Evolutionary conservation across 2,888 invertebrate species (phyloP), one percentile per base, ranked within the genome.

Genomic region (Limnephilus rhombicus): DNA sequence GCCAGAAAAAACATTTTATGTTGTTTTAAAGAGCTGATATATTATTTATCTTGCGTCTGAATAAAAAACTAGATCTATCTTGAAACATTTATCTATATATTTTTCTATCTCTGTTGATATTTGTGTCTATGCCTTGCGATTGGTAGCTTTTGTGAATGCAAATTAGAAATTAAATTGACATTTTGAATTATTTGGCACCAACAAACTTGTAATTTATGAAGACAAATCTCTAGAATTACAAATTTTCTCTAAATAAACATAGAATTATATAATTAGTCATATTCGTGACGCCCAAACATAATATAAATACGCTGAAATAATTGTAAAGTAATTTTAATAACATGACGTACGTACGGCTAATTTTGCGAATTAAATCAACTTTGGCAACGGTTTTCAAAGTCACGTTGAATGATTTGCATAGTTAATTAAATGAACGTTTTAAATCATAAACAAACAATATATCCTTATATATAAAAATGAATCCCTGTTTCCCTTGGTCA

Each of bases 261-360:
- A n/a, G 24, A 68, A 68, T 68, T n/a, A 24, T 68, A 68, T 68
- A 24, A 24, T 68, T 24, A 68, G 68, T 68, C 53, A 24, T 15
- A 24, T 68, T 68, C 1, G 68, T 9, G 68, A 9, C 2, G 7
- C 9, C 68, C 24, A 15, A 68, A 68, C 24, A n/a, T n/a, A n/a
- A 68, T n/a, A 24, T 68, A 9, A 24, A 24, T 24, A 24, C 68
- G 24, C 68, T 68, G 53, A 68, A 68, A 68, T 68, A 68, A 68
- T 68, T 68, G 53, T 68, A 68, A 68, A 68, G n/a, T 68, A 68
- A 68, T n/a, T 68, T 68, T 68, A n/a, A 68, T 68, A n/a, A n/a
- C 68, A 0, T 68, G 68, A 68, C 24, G 68, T 68, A 68, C 9
- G 7, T n/a, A 0, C 0, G 68, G 68, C 68, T 68, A 24, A 68